A percentile compares a stretch with the other conserved stretches of the same genome.
phyloP scores from a whole-genome alignment of 2,888 invertebrate species.

The Caenorhabditis virilis region DNA sequence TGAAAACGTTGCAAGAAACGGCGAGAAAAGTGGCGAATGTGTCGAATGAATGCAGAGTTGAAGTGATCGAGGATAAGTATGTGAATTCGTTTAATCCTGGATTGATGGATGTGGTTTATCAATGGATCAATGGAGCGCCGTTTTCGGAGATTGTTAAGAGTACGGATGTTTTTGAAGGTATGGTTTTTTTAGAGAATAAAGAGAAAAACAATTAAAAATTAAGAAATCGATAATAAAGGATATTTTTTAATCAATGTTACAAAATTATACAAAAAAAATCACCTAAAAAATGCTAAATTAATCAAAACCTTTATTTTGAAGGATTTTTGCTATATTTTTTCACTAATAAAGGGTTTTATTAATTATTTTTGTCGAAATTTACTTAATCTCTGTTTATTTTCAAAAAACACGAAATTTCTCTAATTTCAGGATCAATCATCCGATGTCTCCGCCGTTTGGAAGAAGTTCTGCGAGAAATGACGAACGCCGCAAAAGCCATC shows the following conservation, averaged over 20 bases:
- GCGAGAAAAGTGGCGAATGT: slow-evolving; percentile 89
- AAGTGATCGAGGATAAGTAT: slow-evolving; percentile 56
- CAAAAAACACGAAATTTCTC: slow-evolving; percentile 6
- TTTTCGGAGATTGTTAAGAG: slow-evolving; percentile 94
- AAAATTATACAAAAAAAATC: background rate
- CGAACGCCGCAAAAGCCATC: slow-evolving; percentile 70
- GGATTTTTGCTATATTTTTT: background rate
- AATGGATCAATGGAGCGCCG: slow-evolving; percentile 91
- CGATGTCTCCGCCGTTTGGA: slow-evolving; percentile 93
- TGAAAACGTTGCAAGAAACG: slow-evolving; percentile 89
- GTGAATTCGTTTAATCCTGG: slow-evolving; percentile 89
- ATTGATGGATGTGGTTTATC: slow-evolving; percentile 93
- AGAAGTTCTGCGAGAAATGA: slow-evolving; percentile 89
- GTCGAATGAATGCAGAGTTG: slow-evolving; percentile 74
- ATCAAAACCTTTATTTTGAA: background rate
- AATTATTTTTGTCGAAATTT: background rate
- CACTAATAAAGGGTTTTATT: background rate
- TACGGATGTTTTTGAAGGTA: slow-evolving; percentile 92
- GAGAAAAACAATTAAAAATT: background rate
- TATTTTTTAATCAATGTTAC: background rate
- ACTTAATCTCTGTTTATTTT: background rate
- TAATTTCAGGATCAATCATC: slow-evolving; percentile 78
- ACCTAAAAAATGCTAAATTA: background rate
- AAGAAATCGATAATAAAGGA: background rate
- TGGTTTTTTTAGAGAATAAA: background rate